phyloP scores from a whole-genome alignment of 2,888 invertebrate genomes.

The Amiota mariae region DNA sequence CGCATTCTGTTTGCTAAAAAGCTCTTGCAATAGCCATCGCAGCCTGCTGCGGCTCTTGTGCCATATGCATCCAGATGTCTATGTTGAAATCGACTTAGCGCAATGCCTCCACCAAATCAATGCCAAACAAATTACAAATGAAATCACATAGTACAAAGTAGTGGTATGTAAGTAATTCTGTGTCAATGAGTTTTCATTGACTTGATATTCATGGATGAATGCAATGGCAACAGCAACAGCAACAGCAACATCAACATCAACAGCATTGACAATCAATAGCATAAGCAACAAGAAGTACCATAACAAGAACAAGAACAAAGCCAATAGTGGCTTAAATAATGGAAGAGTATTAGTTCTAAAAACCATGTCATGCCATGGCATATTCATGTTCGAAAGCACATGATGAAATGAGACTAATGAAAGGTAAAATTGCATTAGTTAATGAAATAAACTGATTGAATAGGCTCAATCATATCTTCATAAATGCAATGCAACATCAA shows the following conservation, averaged over 20 bases:
- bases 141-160: slow-evolving; percentile 39
- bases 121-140: slow-evolving; percentile 48
- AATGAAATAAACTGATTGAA: too few species aligned
- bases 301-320: background rate
- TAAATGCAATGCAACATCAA: too few species aligned
- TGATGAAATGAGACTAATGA: slow-evolving; percentile 40
- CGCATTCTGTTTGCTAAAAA: slow-evolving; percentile 2
- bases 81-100: background rate
- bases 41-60: background rate
- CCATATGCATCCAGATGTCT: slow-evolving; percentile 16
- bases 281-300: background rate
- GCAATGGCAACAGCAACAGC: too few species aligned
- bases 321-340: too few species aligned
- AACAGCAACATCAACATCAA: too few species aligned
- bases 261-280: too few species aligned
- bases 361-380: background rate
- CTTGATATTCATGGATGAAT: background rate
- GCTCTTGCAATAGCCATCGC: background rate
- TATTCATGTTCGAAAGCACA: background rate
- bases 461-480: too few species aligned
- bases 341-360: too few species aligned
- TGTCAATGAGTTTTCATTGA: slow-evolving; percentile 27
- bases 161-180: too few species aligned
- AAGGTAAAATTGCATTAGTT: slow-evolving; percentile 48
- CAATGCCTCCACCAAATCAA: slow-evolving; percentile 42